Evolutionary conservation across 2,888 invertebrate species (phyloP).

Genomic region (Falcaria lacertinaria): DNA sequence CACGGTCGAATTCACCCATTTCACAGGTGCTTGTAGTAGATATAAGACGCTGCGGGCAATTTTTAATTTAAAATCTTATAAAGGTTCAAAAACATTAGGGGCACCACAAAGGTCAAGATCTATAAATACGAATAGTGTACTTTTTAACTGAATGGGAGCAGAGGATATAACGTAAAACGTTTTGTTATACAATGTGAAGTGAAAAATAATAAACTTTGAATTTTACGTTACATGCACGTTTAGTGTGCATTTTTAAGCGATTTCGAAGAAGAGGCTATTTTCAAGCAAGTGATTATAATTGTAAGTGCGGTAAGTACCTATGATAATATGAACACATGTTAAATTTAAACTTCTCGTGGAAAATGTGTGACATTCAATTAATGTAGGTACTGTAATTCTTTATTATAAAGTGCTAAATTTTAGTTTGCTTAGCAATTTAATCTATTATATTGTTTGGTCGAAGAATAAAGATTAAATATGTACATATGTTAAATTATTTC

Average conservation of each 20-base stretch:
- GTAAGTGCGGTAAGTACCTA: too few relatives aligned
- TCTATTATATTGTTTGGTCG: too few relatives aligned
- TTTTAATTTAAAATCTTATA: slow-evolving; percentile 5
- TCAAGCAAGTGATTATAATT: background rate
- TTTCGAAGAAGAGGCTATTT: background rate
- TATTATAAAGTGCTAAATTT: too few relatives aligned
- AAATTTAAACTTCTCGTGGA: too few relatives aligned
- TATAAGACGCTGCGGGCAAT: slow-evolving; percentile 7
- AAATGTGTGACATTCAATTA: too few relatives aligned
- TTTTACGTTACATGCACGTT: background rate
- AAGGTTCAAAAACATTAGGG: slow-evolving; percentile 8
- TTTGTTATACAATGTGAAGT: slow-evolving; percentile 1
- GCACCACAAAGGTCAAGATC: slow-evolving; percentile 30
- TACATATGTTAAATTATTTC: too few relatives aligned
- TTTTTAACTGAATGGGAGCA: too few relatives aligned
- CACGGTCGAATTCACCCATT: slow-evolving; percentile 8
- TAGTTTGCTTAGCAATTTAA: too few relatives aligned
- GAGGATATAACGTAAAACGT: background rate
- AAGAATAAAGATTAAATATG: too few relatives aligned
- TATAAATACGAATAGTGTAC: background rate
- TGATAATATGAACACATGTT: too few relatives aligned
- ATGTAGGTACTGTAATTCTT: too few relatives aligned
- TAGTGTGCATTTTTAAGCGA: background rate
- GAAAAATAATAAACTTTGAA: background rate
- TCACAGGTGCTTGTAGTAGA: slow-evolving; percentile 8